Base-by-base conservation (phyloP, 2,797 vertebrate species). In the Falco columbarius region DNA sequence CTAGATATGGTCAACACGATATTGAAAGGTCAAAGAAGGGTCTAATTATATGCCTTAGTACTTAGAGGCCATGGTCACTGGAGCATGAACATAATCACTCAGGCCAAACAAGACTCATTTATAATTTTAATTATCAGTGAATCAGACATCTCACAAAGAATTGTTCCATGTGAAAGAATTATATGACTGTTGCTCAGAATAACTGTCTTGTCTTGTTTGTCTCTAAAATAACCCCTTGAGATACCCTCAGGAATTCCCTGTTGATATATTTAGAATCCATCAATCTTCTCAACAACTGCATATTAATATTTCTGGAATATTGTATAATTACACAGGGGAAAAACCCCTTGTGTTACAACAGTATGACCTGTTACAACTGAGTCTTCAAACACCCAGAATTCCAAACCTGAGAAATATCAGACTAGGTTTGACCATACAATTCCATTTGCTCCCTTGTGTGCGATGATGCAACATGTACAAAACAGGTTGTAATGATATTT, bases 121-220 rank as follows among this genome's bases (percentile, higher is more conserved):
- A 97, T 98, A 97, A 98, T 97, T 98, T 97, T 98, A 98, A 98
- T 98, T 97, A 98, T 97, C 97, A 96, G 95, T 93, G 95, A 98
- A 98, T 98, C 95, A 97, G 97, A 95, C 96, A 96, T 97, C 97
- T 98, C 97, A 97, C 95, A 89, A 98, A 97, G 97, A 96, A 52
- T 68, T 92, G 61, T 91, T 93, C 71, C 75, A 72, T 81, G 86
- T 93, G 97, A 97, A 98, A 97, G 97, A 97, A 98, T 98, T 97
- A 97, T 95, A 96, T 93, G 92, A 93, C 77, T 97, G 96, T 95
- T 95, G 94, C 92, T 97, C 96, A 97, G 96, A 98, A 97, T 97
- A 98, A 95, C 95, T 97, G 95, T 97, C 97, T 97, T 96, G 94
- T 96, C 97, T 95, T 95, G 83, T 98, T 98, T 97, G 96, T 93